Evolutionary conservation across 2,113 vertebrate species (phyloP), one percentile per base, ranked within the genome.

Genomic region (Tinamus guttatus): DNA sequence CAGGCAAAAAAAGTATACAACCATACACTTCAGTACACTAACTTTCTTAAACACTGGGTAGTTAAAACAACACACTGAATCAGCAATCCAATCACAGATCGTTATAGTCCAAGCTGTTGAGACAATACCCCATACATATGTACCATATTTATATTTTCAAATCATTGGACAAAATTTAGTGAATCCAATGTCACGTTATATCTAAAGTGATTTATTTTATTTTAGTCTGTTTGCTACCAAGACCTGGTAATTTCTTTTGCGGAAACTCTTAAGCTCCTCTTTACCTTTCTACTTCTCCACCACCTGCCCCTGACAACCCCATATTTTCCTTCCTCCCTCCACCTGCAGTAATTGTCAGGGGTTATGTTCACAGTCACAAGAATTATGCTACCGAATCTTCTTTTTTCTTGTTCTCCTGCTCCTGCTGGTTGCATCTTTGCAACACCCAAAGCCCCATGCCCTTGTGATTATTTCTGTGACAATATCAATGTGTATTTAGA

Each of bases 1-100:
- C 51, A 91, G 85, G 13, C 84, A 76, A 88, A 64, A 77, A 32
- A 85, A 34, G n/a, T n/a, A n/a, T n/a, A n/a, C n/a, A n/a, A n/a
- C n/a, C n/a, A n/a, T n/a, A n/a, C n/a, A 3, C 70, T 82, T 80
- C 40, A 70, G 24, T 74, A 93, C 76, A 79, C 52, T 62, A 21
- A 65, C 12, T 81, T 7, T 27, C 56, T 27, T 94, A 70, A 81
- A 69, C 81, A 92, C 80, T 81, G 11, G 77, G 84, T 90, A n/a
- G n/a, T 62, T 92, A 90, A 81, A 71, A 0, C 6, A 94, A 28
- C 36, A 89, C 18, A 63, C 40, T 82, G 60, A 93, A 73, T 69
- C 54, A 75, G 58, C 59, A 67, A 11, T 54, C 67, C 45, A 71
- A 30, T 54, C n/a, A 56, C n/a, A 58, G 52, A 43, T 86, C 13